Evolutionary conservation across 1,140 invertebrate species (phyloP), one percentile per base, ranked within the genome.

Genomic region (Drosophila suzukii): DNA sequence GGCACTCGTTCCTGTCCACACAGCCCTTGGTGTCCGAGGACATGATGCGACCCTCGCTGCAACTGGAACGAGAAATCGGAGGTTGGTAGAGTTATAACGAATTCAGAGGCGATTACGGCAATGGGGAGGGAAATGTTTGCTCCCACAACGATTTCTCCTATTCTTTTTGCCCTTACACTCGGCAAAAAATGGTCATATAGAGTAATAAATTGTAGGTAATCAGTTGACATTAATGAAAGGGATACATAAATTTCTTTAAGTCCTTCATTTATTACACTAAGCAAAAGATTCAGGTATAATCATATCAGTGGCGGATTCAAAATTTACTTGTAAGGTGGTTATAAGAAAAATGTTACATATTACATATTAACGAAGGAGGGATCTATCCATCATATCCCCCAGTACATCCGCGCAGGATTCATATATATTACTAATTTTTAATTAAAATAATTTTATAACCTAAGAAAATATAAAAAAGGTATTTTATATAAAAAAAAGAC

Each of bases 1-100:
- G 82, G 89, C 94, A 95, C 84, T 95, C 94, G 81, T 95, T 94
- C 47, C 93, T 93, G 88, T 95, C 94, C 57, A 94, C 93, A 75
- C 94, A 95, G 59, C 93, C 93, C 74, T 94, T 93, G 12, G 94
- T 93, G 89, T 95, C 94, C 43, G 93, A 92, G 39, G 94, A 94
- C 79, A 94, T 93, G 51, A 94, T 92, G 63, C 94, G 93, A 34
- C 94, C 94, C 82, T 94, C 93, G 36, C 94, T 94, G 91, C 94
- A 95, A 67, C 94, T 95, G 78, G 43, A 76, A 61, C 51, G 58
- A 46, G 1, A 53, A 44, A 39, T 32, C 6, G 24, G 8, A 44
- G 1, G 20, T 7, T 17, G 3, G 50, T 32, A 1, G 50, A 50
- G 46, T 56, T 71, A 73, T 74, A 62, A 49, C 39, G 39, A 70